Base-by-base conservation (phyloP, 2,888 invertebrate species). In the Drosophila fungiperda region DNA sequence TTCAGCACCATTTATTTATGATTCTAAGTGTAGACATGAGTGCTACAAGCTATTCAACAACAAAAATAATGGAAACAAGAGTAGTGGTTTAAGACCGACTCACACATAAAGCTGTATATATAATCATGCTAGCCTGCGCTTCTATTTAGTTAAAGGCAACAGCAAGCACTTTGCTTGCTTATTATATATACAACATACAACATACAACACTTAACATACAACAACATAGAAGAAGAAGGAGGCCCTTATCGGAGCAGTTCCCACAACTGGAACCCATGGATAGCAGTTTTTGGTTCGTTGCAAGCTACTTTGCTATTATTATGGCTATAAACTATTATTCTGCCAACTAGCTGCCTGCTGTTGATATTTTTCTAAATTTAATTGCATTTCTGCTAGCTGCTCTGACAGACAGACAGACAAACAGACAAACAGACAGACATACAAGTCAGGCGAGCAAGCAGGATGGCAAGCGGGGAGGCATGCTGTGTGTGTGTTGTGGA, bases 341-440 rank as follows among this genome's bases (percentile, higher is more conserved):
- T 74, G 72, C 73, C 80, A 80, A 78, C 73, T 63, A 58, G 63
- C 54, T 65, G 80, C 80, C 73, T 79, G 82, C 76, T 84, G 87
- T 84, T 86, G 87, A 85, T 87, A 89, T 87, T 87, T 87, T 87
- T 89, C 76, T 85, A 87, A 89, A 89, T 87, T 87, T 87, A 87
- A 87, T 87, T 87, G 89, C 87, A 87, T 87, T 87, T 87, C 81
- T 63, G 87, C 58, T 83, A 66, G 72, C 53, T 60, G 73, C 53
- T 68, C 48, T 55, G 59, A 29, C 57, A 42, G 64, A 49, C 49
- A n/a, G 45, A 35, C 68, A 35, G 72, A 11, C 29, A 26, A 11
- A 15, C 36, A 8, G 32, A 29, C 26, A 38, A 9, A n/a, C 2
- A n/a, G 58, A 23, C 60, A 29, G 64, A 45, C 50, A 17, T 50